A percentile compares a stretch with the other conserved stretches of the same genome.
phyloP scores from a whole-genome alignment of 1,140 invertebrate species.

The Panagrolaimus sp. region DNA sequence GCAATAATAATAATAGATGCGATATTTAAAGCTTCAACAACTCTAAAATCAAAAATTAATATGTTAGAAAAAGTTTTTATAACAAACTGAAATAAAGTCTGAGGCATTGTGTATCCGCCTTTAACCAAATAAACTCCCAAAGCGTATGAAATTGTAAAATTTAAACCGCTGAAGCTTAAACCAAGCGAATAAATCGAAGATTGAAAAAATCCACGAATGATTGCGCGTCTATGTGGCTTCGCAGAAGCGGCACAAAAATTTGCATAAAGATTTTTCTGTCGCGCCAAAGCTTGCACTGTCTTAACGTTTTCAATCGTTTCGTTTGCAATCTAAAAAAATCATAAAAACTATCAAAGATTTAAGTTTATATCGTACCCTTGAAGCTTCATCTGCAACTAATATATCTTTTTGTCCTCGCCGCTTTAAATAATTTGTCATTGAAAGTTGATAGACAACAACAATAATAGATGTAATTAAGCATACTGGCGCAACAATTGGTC shows the following conservation, averaged over 20 bases:
- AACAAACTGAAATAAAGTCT: conserved; percentile 39
- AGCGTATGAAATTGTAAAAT: conserved; percentile 25
- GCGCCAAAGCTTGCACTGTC: conserved; percentile 36
- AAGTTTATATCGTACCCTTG: not conserved
- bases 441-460: conserved; percentile 35
- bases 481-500: conserved; percentile 58
- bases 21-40: conserved; percentile 51
- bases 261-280: conserved; percentile 36
- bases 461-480: conserved; percentile 31
- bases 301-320: conserved; percentile 43
- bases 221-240: conserved; percentile 28
- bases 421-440: conserved; percentile 36
- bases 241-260: conserved; percentile 28
- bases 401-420: conserved; percentile 32
- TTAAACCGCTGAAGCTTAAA: conserved; percentile 17
- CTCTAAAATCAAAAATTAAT: conserved; percentile 21
- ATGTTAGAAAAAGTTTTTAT: not conserved
- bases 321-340: conserved; percentile 26
- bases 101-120: conserved; percentile 31
- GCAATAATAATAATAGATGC: conserved; percentile 47
- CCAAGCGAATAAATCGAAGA: not conserved
- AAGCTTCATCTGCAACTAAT: conserved; percentile 19
- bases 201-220: conserved; percentile 31
- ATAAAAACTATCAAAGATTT: not conserved
- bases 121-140: conserved; percentile 33